Conservation (phyloP, 2,888 invertebrate genomes). For the Ectemnius continuus region DNA sequence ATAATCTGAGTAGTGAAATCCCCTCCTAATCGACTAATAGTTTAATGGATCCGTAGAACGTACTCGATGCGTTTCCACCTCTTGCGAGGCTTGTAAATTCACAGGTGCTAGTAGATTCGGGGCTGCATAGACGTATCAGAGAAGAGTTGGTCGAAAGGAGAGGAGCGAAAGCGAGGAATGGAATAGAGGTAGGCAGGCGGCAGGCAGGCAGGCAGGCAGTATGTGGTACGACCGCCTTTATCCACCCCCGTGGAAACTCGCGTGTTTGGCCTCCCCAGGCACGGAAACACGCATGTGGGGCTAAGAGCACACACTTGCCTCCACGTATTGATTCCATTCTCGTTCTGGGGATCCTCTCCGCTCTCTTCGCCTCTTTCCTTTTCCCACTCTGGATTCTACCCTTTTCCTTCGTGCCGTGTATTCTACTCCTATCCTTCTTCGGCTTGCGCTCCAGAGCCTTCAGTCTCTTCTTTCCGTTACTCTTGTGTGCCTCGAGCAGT, state of each 20-base stretch:
- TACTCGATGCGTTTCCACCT: too few species aligned
- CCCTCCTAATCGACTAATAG: too few species aligned
- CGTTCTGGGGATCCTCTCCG: constrained; percentile 68
- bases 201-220: constrained; percentile 22
- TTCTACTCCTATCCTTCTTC: constrained; percentile 50
- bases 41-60: too few species aligned
- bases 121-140: constrained; percentile 41
- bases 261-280: constrained; percentile 67
- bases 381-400: constrained; percentile 24
- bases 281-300: constrained; percentile 70
- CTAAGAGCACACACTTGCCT: constrained; percentile 71
- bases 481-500: constrained; percentile 25
- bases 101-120: constrained; percentile 40
- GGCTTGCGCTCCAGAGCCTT: constrained; percentile 20
- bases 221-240: constrained; percentile 49
- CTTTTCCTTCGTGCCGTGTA: constrained; percentile 17
- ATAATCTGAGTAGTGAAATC: too few species aligned
- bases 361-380: constrained; percentile 12
- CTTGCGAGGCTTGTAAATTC: constrained; percentile 22
- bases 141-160: constrained; percentile 50
- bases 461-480: neutral
- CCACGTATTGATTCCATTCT: constrained; percentile 75
- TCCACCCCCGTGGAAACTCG: constrained; percentile 59
- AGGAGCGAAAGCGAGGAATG: constrained; percentile 14
- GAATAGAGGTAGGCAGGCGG: constrained; percentile 13